Conservation (phyloP, 2,888 invertebrate species). For the Penaeus monodon region DNA sequence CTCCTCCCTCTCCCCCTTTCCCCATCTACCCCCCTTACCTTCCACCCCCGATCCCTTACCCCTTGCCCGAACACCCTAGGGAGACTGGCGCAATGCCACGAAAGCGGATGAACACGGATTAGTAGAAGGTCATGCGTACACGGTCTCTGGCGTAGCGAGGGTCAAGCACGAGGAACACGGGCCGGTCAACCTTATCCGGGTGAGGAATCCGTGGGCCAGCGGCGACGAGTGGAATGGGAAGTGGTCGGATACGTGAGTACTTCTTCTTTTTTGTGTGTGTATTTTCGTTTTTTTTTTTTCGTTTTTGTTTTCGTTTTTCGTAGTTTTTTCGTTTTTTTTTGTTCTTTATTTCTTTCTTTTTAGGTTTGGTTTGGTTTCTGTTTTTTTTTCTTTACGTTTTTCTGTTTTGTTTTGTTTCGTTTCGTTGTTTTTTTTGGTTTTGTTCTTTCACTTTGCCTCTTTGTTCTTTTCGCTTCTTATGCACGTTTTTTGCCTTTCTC, state of each 20-base stretch:
- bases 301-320: not conserved
- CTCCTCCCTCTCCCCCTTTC: not conserved
- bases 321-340: not conserved
- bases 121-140: conserved; percentile 72
- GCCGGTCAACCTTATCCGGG: conserved; percentile 69
- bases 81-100: conserved; percentile 68
- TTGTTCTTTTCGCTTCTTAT: too few species aligned
- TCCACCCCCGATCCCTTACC: not conserved
- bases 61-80: conserved; percentile 44
- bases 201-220: conserved; percentile 72
- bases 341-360: not conserved
- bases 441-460: too few species aligned
- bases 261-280: not conserved
- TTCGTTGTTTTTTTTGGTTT: too few species aligned
- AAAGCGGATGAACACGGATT: conserved; percentile 70
- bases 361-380: too few species aligned
- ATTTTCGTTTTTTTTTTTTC: not conserved
- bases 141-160: conserved; percentile 70
- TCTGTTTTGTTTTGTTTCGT: too few species aligned
- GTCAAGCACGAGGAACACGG: conserved; percentile 66
- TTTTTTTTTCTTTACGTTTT: too few species aligned
- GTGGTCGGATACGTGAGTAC: conserved; percentile 69
- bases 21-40: not conserved
- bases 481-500: too few species aligned
- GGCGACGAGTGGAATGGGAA: conserved; percentile 72